Percentiles rank a stretch among this genome's conserved stretches.
Conservation (phyloP, 2,797 vertebrate species). For the Taenioides sp. region DNA sequence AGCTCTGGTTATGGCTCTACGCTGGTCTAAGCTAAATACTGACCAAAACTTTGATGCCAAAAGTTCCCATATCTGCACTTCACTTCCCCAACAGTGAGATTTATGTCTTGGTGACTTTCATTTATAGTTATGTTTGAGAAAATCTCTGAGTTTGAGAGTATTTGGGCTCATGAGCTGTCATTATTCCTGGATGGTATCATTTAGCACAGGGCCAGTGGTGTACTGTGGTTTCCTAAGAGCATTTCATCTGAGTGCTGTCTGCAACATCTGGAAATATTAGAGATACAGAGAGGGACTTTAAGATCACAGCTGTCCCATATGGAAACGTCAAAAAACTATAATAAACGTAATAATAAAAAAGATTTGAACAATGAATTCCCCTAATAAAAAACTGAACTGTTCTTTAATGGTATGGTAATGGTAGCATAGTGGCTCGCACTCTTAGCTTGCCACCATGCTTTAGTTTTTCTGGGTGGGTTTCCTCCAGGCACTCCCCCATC, state of each 20-base stretch:
- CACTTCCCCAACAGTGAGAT: neutral
- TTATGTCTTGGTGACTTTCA: constrained; percentile 6
- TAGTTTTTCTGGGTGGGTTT: too few relatives aligned
- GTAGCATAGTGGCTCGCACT: too few relatives aligned
- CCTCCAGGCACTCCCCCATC: too few relatives aligned
- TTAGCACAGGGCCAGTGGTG: constrained; percentile 1
- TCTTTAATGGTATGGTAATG: neutral
- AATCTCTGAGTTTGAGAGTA: neutral
- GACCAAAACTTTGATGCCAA: constrained; percentile 4
- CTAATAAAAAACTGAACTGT: neutral
- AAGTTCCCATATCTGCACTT: neutral
- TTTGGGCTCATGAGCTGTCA: constrained; percentile 2
- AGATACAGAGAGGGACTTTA: neutral
- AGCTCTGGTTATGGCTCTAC: neutral
- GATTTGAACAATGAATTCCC: too few relatives aligned
- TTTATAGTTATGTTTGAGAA: constrained; percentile 5
- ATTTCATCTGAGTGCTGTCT: constrained; percentile 4
- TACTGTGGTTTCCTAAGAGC: constrained; percentile 3
- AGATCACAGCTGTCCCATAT: neutral
- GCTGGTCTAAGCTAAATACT: neutral
- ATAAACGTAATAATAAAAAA: too few relatives aligned
- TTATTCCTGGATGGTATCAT: constrained; percentile 11
- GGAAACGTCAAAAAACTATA: neutral
- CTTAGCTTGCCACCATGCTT: too few relatives aligned
- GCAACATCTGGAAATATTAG: constrained; percentile 12